Evolutionary conservation across 2,113 vertebrate species (phyloP).

Genomic region (Cacatua alba): DNA sequence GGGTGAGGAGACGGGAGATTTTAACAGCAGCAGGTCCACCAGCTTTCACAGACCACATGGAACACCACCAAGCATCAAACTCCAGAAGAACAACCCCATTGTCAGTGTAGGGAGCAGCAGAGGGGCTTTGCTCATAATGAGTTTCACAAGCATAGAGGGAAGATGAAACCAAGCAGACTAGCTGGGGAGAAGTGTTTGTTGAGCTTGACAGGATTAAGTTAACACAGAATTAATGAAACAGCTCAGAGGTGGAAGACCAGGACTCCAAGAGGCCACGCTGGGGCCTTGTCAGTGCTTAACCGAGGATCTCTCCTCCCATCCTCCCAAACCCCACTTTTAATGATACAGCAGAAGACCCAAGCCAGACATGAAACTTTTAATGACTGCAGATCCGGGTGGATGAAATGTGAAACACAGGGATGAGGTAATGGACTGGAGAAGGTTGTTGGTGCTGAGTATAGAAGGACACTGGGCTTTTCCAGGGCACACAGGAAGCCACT

Average conservation of each 20-base stretch:
- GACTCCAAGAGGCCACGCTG: rapidly evolving
- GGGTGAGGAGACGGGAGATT: neutral
- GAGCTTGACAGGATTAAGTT: neutral
- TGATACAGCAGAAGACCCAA: neutral
- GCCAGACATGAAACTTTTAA: neutral
- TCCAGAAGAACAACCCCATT: neutral
- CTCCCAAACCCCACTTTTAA: neutral
- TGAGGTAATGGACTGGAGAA: neutral
- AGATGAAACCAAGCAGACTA: neutral
- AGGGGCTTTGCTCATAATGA: neutral
- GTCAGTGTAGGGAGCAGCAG: neutral
- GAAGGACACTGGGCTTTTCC: neutral
- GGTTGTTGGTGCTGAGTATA: neutral
- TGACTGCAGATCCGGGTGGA: neutral
- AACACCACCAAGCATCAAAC: neutral
- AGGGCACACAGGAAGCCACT: neutral
- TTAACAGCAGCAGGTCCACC: neutral
- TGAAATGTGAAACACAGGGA: neutral
- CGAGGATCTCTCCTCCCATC: neutral
- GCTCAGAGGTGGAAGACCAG: neutral
- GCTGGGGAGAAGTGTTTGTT: neutral
- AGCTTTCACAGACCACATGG: neutral
- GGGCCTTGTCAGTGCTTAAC: neutral
- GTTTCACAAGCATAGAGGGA: neutral
- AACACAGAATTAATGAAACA: neutral